phyloP scores from a whole-genome alignment of 2,797 vertebrate species.

The Pristis pectinata region DNA sequence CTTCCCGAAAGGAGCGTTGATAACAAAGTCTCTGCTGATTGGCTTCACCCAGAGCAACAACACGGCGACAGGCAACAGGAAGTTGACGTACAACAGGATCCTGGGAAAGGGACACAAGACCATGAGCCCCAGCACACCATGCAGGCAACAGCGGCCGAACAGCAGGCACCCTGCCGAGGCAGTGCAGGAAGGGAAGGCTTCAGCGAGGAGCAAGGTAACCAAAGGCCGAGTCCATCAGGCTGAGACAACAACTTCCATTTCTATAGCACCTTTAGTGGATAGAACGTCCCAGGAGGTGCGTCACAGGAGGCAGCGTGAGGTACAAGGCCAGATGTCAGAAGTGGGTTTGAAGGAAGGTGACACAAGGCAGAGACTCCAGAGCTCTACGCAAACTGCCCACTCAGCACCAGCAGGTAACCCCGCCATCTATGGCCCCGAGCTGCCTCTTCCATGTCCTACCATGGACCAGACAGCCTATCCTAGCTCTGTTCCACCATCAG shows the following conservation, averaged over 20 bases:
- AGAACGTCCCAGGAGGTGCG: neutral
- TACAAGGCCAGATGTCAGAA: no score
- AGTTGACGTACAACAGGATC: slow-evolving; percentile 76
- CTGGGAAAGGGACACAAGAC: slow-evolving; percentile 50
- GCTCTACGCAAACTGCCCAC: no score
- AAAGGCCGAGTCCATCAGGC: neutral
- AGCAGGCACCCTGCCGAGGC: neutral
- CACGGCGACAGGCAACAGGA: slow-evolving; percentile 77
- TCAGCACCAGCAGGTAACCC: no score
- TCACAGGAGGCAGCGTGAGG: neutral
- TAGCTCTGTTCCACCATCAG: no score
- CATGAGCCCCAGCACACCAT: neutral
- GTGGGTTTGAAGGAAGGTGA: no score
- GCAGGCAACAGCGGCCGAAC: neutral
- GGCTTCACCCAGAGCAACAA: slow-evolving; percentile 84
- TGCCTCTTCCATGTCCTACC: no score
- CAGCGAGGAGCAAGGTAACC: neutral
- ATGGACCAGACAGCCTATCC: neutral
- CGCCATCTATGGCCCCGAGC: no score
- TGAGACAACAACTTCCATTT: neutral
- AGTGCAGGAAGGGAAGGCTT: neutral
- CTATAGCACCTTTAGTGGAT: neutral
- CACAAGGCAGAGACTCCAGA: no score
- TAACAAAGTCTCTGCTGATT: slow-evolving; percentile 79
- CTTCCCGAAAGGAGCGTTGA: slow-evolving; percentile 70